phyloP scores from a whole-genome alignment of 2,113 vertebrate genomes.

The Mellivora capensis region DNA sequence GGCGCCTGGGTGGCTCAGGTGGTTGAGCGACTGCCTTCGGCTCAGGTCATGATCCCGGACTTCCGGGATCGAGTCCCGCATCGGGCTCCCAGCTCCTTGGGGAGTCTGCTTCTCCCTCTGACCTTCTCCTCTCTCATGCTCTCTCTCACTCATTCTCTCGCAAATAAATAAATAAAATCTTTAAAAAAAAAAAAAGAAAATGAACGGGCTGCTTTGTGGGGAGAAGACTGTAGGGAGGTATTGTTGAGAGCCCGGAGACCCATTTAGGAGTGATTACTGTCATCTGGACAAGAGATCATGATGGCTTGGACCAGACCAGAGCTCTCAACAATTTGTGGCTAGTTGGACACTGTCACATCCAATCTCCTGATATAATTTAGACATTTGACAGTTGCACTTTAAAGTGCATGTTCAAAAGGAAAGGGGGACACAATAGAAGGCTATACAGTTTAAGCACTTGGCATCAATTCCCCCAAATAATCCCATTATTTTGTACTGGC shows the following conservation, averaged over 20 bases:
- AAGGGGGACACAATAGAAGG: neutral
- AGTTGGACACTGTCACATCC: neutral
- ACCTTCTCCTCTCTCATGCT: too few relatives aligned
- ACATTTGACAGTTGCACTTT: neutral
- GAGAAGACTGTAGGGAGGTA: neutral
- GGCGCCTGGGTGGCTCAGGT: too few relatives aligned
- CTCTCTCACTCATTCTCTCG: too few relatives aligned
- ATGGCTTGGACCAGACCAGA: neutral
- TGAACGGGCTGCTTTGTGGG: neutral
- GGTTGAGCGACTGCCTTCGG: too few relatives aligned
- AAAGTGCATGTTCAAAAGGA: neutral
- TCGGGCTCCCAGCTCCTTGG: too few relatives aligned
- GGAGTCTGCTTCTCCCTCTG: too few relatives aligned
- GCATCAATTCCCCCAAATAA: neutral
- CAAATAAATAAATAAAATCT: too few relatives aligned
- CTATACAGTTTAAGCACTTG: neutral
- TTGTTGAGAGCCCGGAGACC: neutral
- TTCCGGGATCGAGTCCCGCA: too few relatives aligned
- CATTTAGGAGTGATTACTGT: neutral
- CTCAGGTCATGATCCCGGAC: too few relatives aligned
- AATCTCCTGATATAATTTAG: neutral
- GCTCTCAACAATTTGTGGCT: neutral
- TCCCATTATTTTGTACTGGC: neutral
- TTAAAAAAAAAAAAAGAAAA: too few relatives aligned
- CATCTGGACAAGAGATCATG: neutral